A percentile compares a stretch with the other conserved stretches of the same genome.
Evolutionary conservation across 1,140 invertebrate species (phyloP).

Genomic region (Euwallacea similis): DNA sequence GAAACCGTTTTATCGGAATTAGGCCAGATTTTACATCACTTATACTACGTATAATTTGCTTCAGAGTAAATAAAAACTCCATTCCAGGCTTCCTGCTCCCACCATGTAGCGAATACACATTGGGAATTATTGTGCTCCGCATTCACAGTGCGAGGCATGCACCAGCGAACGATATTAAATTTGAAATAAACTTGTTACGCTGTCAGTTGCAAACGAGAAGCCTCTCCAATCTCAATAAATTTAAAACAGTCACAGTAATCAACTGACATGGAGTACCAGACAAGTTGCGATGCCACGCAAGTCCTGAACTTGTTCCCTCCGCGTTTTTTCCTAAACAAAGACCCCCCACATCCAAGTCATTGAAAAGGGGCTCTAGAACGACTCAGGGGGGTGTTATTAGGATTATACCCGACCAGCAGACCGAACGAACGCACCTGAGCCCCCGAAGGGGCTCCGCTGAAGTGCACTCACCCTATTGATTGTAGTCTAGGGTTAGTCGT

Average conservation of each 20-base stretch:
- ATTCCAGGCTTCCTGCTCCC: too few relatives aligned
- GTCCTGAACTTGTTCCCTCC: too few relatives aligned
- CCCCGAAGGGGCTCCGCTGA: conserved; percentile 40
- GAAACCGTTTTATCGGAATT: too few relatives aligned
- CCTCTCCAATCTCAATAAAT: conserved; percentile 31
- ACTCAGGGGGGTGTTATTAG: conserved; percentile 36
- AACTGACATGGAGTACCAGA: conserved; percentile 13
- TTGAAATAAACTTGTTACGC: conserved; percentile 35
- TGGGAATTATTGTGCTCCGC: too few relatives aligned
- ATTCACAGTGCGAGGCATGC: conserved; percentile 5
- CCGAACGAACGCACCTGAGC: conserved; percentile 43
- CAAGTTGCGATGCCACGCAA: neutral
- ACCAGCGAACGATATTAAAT: conserved; percentile 29
- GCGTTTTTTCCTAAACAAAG: neutral
- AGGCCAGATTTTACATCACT: too few relatives aligned
- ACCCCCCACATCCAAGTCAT: neutral
- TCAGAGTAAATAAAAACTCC: too few relatives aligned
- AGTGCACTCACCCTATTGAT: conserved; percentile 44
- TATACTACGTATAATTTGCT: too few relatives aligned
- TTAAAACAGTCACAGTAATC: conserved; percentile 26
- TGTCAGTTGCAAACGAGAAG: conserved; percentile 30
- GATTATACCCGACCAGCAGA: conserved; percentile 39
- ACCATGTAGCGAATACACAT: too few relatives aligned
- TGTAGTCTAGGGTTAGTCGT: conserved; percentile 38
- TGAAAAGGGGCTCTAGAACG: conserved; percentile 17